These are phyloP conservation scores for Poeciliopsis turneri DNA, from an alignment of 2,797 vertebrate genomes.

Conservation along the genomic window DNA sequence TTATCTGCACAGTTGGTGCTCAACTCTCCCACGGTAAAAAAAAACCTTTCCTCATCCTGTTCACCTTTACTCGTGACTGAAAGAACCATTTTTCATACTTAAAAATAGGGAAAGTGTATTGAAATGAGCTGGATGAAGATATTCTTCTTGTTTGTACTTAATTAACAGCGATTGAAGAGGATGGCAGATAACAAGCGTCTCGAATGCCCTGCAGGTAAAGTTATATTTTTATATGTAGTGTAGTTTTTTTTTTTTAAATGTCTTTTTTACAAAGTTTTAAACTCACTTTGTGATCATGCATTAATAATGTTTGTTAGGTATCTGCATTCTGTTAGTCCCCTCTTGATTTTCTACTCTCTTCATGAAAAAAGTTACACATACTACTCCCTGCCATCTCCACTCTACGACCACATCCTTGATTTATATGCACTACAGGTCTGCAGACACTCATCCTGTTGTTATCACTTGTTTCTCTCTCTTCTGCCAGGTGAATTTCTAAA, in stretches of 20 bases:
- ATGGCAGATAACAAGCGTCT: fast-evolving
- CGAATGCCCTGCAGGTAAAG: conserved; percentile 72
- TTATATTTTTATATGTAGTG: neutral
- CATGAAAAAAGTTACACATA: conserved; percentile 17
- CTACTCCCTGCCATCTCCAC: neutral
- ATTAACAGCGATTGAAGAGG: conserved; percentile 4
- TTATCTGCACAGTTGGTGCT: conserved; percentile 37
- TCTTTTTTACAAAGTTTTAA: neutral
- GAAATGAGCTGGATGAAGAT: conserved; percentile 11
- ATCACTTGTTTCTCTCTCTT: conserved; percentile 32
- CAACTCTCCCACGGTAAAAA: conserved; percentile 50
- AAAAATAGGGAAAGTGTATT: neutral
- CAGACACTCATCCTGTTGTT: conserved; percentile 28
- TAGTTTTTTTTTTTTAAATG: neutral
- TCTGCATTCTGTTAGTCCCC: neutral
- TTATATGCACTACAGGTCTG: conserved; percentile 23
- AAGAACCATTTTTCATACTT: neutral
- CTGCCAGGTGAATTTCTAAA: conserved; percentile 49
- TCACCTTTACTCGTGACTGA: neutral
- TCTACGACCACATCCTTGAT: conserved; percentile 68
- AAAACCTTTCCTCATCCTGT: neutral
- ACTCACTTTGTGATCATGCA: neutral
- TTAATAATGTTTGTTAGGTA: conserved; percentile 15
- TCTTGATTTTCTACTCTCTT: conserved; percentile 1
- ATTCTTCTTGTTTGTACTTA: conserved; percentile 13